Evolutionary conservation across 2,888 invertebrate genomes (phyloP), one percentile per base, ranked within the genome.

Genomic region (Prostheceraeus crozeri): DNA sequence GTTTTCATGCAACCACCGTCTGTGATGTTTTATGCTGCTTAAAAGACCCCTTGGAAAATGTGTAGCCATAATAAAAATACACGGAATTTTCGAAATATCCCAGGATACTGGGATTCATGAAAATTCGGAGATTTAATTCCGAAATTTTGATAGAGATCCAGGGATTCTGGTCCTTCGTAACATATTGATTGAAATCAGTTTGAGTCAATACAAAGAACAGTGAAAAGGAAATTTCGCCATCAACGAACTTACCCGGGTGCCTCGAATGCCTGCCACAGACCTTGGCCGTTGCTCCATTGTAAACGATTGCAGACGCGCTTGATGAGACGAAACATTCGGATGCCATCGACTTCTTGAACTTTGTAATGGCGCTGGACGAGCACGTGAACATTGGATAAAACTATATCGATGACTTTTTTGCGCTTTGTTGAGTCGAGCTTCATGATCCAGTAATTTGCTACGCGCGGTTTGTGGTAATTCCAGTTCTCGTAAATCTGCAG

Each of bases 381-480:
- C 6, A 71, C 70, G 48, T 69, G 66, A 35, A 76, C 73, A 67
- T 76, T 76, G 25, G 71, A 70, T 57, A 70, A 65, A 27, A 76
- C 76, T 48, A 75, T 75, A 58, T 75, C 73, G 35, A 75, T 70
- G 51, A 75, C 75, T 71, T 76, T 74, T 64, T 71, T 67, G 56
- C 75, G 58, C 62, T 75, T 76, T 33, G 70, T 70, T 19, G 73
- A 70, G 62, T 76, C 75, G 35, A 76, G 65, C 57, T 74, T 74
- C 2, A 72, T 71, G 21, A 76, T 66, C 76, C 76, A 76, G 62
- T 75, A 76, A 1, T 74, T 73, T 3, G 75, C 75, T 64, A 76
- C 69, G 64, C 72, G 68, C 16, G 74, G 71, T 59, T 76, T 76
- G 65, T 75, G 73, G 57, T 70, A 72, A 59, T 73, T 74, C 74